Percentiles rank a stretch among this genome's conserved stretches.
Conservation (phyloP, 2,797 vertebrate species). For the Manis javanica region DNA sequence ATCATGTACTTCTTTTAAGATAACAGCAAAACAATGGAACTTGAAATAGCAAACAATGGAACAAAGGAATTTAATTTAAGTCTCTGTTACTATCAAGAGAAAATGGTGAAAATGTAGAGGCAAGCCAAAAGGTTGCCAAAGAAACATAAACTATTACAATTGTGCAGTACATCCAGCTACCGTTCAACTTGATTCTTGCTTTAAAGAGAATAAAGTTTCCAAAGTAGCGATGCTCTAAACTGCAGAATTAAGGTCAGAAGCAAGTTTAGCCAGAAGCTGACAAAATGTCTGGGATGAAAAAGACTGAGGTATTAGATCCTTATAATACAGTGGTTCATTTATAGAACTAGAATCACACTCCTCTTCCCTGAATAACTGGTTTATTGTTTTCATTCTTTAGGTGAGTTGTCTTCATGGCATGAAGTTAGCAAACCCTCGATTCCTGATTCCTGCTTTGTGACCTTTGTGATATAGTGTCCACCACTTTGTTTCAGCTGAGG, state of each 20-base stretch:
- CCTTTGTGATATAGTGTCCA: neutral
- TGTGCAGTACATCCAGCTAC: neutral
- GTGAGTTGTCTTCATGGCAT: neutral
- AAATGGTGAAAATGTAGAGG: slow-evolving; percentile 61
- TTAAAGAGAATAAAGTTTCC: neutral
- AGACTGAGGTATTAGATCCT: neutral
- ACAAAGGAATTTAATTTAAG: slow-evolving; percentile 67
- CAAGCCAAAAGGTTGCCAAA: slow-evolving; percentile 66
- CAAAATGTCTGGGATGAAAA: neutral
- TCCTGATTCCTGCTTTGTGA: neutral
- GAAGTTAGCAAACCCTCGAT: neutral
- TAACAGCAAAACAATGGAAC: slow-evolving; percentile 78
- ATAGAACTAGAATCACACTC: neutral
- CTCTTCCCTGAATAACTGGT: neutral
- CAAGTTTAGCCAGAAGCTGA: neutral
- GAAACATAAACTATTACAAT: neutral
- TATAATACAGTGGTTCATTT: neutral
- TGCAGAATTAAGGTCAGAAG: neutral
- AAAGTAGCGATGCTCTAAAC: neutral
- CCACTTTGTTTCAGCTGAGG: neutral
- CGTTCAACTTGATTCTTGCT: slow-evolving; percentile 21
- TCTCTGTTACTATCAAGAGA: slow-evolving; percentile 43
- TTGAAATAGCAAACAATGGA: slow-evolving; percentile 80
- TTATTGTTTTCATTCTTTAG: slow-evolving; percentile 27
- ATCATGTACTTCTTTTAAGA: slow-evolving; percentile 74